Base-by-base conservation (phyloP, 2,888 invertebrate genomes). In the Ferrisia virgata region DNA sequence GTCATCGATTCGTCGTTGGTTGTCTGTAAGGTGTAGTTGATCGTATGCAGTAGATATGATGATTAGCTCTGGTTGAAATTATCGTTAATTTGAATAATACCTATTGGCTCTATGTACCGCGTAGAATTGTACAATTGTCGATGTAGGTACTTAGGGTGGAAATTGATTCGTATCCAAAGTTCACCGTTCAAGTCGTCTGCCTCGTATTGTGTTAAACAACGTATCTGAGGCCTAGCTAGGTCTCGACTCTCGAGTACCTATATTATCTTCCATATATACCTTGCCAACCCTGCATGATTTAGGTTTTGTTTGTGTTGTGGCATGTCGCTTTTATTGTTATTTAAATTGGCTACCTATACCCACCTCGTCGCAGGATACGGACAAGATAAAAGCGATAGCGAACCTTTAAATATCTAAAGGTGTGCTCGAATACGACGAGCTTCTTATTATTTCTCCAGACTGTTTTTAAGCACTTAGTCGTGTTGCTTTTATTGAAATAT, bases 101-200 rank as follows among this genome's bases (percentile, higher is more conserved):
- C n/a, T n/a, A n/a, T n/a, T n/a, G n/a, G n/a, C n/a, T n/a, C n/a
- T n/a, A n/a, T n/a, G n/a, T n/a, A n/a, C n/a, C n/a, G n/a, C n/a
- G n/a, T n/a, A n/a, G n/a, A n/a, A n/a, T n/a, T n/a, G n/a, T n/a
- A n/a, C n/a, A n/a, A n/a, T n/a, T n/a, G n/a, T n/a, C 36, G 1
- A 8, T 0, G 18, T n/a, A 4, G 47, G 47, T 47, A 47, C 18
- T 0, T 22, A n/a, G 25, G 28, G 28, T 64, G 58, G 58, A 64
- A 64, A 64, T 64, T 64, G 58, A 64, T 64, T 64, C 58, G 28
- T 64, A 64, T 64, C 58, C 25, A 64, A 64, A 64, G 58, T 64
- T 64, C 58, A 64, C 11, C 58, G 58, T 25, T 64, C 58, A 4
- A 28, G 22, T 64, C 53, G 53, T 40, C 4, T 18, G 28, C 2